Evolutionary conservation across 2,113 vertebrate genomes (phyloP).

Genomic region (Forbesichthys agassizii): DNA sequence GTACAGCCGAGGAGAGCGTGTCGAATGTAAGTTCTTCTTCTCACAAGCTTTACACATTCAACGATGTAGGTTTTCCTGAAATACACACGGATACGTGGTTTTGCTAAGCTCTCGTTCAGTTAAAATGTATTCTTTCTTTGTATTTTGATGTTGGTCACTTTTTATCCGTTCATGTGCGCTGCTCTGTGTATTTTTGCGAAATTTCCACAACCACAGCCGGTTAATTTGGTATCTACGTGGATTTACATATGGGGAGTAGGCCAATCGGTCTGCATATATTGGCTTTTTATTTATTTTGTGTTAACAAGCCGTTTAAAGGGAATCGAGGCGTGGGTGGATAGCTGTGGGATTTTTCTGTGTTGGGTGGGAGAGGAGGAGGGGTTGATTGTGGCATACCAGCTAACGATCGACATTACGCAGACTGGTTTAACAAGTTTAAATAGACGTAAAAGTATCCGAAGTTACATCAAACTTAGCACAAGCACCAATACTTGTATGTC

Average conservation of each 20-base stretch:
- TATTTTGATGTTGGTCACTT: constrained; percentile 64
- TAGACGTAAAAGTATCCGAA: constrained; percentile 56
- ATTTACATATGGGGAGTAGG: constrained; percentile 1
- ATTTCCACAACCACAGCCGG: too few species aligned
- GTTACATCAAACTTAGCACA: constrained; percentile 44
- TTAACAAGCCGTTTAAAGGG: constrained; percentile 50
- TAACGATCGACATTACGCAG: constrained; percentile 60
- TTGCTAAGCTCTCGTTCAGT: constrained; percentile 48
- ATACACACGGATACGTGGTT: constrained; percentile 29
- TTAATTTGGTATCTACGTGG: background rate
- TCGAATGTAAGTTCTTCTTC: constrained; percentile 49
- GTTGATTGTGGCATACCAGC: constrained; percentile 53
- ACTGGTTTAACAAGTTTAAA: constrained; percentile 56
- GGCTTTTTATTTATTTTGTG: constrained; percentile 9
- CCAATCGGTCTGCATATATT: background rate
- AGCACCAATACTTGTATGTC: accelerated
- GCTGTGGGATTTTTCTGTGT: constrained; percentile 50
- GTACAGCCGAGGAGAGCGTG: constrained; percentile 42
- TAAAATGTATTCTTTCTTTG: constrained; percentile 56
- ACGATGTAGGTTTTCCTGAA: constrained; percentile 15
- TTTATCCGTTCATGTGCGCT: constrained; percentile 41
- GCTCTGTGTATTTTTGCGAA: background rate
- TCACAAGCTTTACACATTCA: background rate
- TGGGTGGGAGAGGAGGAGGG: constrained; percentile 56
- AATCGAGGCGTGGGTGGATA: constrained; percentile 63